Evolutionary conservation across 2,888 invertebrate genomes (phyloP).

Genomic region (Taenaris catops): DNA sequence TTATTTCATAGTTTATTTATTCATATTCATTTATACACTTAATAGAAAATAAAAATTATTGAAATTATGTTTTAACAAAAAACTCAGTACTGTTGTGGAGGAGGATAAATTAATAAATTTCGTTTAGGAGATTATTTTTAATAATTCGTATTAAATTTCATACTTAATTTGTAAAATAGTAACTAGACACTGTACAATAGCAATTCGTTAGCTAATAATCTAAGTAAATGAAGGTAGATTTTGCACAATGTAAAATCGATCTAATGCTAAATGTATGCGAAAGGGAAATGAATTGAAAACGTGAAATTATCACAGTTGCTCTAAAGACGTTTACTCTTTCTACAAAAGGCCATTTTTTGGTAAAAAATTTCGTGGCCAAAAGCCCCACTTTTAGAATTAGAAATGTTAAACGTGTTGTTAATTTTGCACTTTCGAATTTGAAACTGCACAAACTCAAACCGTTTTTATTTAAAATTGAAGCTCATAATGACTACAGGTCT

Average conservation of each 20-base stretch:
- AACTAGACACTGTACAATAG: constrained; percentile 20
- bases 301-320: constrained; percentile 45
- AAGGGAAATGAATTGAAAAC: constrained; percentile 19
- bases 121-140: constrained; percentile 18
- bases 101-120: constrained; percentile 17
- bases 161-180: constrained; percentile 15
- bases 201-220: constrained; percentile 15
- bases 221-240: constrained; percentile 8
- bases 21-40: not conserved
- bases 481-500: too few relatives aligned
- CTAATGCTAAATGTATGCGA: constrained; percentile 3
- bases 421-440: too few relatives aligned
- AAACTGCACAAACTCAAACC: too few relatives aligned
- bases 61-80: constrained; percentile 3
- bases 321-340: constrained; percentile 1
- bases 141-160: constrained; percentile 21
- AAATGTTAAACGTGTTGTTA: too few relatives aligned
- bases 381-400: too few relatives aligned
- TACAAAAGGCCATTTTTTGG: constrained; percentile 7
- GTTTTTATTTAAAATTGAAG: too few relatives aligned
- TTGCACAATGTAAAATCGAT: constrained; percentile 3
- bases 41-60: constrained; percentile 8
- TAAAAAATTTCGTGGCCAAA: constrained; percentile 3
- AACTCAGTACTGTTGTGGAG: too few relatives aligned
- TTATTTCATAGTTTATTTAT: constrained; percentile 3